Evolutionary conservation across 2,888 invertebrate species (phyloP), one percentile per base, ranked within the genome.

Genomic region (Cerastis rubricosa): DNA sequence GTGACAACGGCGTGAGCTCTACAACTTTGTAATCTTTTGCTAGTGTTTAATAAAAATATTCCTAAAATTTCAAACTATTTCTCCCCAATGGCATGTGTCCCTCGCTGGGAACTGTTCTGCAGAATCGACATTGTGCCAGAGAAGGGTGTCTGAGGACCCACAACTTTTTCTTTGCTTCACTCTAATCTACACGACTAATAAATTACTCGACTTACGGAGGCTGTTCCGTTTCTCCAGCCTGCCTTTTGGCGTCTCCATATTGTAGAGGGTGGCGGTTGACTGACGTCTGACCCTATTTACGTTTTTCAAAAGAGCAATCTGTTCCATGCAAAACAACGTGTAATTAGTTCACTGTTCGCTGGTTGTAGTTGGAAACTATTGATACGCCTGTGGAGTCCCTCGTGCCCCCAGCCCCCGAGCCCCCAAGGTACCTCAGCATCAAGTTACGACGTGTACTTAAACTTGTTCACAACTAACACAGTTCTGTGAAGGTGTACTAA

Each of bases 371-470:
- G 6, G 2, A 35, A 71, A 76, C 59, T 71, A 81, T 71, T 68
- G 70, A 73, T 73, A 77, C 66, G 49, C 63, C 35, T 29, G 73
- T 45, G 71, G 61, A 25, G 22, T 19, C 29, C 74, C 61, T 17
- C 49, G 35, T 14, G 43, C 40, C 35, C 35, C 57, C 57, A 57
- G 25, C 25, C n/a, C 64, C 63, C 22, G 19, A n/a, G 64, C 29
- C 61, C 61, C 22, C 35, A n/a, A 8, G 64, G 67, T 47, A 47
- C 63, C 51, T 19, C n/a, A 54, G 59, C 68, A 35, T 74, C 71
- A 66, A 86, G 40, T 79, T 77, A 49, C 35, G 51, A 63, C 71
- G 66, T 63, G 71, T 71, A 76, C 77, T 80, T 68, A 57, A 79
- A 77, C 75, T 76, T 70, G 73, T 75, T 71, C 64, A 35, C 54